Percentiles rank a stretch among this genome's conserved stretches.
Evolutionary conservation across 1,140 invertebrate species (phyloP).

Genomic region (Microplitis mediator): DNA sequence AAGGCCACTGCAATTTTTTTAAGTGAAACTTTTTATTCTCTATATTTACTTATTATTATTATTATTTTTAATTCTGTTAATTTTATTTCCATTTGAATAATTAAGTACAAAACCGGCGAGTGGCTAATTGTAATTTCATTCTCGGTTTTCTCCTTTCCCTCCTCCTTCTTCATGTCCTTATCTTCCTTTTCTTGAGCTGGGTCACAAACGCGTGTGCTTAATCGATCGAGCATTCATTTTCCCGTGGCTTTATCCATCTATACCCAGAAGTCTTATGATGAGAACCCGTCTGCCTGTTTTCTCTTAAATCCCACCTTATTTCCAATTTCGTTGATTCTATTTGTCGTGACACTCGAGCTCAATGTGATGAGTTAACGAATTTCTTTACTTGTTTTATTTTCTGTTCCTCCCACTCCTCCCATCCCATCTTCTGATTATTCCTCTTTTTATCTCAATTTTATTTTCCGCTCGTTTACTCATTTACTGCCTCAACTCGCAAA

Average conservation of each 20-base stretch:
- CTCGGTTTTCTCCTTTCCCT: constrained; percentile 11
- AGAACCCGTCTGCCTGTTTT: background rate
- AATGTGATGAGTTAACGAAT: constrained; percentile 4
- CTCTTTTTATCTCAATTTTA: background rate
- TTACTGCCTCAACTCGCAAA: no score
- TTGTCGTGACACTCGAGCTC: constrained; percentile 1
- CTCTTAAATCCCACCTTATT: background rate
- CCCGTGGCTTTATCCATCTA: background rate
- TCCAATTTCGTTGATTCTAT: constrained; percentile 1
- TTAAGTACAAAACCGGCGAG: background rate
- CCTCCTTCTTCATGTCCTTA: background rate
- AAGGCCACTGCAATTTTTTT: no score
- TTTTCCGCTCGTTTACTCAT: background rate
- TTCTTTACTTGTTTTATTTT: background rate
- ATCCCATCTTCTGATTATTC: no score
- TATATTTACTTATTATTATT: no score
- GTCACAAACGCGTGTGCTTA: constrained; percentile 16
- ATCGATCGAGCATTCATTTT: constrained; percentile 35
- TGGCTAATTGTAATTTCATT: constrained; percentile 32
- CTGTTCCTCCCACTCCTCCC: background rate
- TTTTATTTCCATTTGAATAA: background rate
- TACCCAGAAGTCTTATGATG: background rate
- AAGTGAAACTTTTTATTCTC: no score
- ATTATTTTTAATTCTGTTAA: no score
- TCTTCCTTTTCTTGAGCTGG: background rate